Conservation (phyloP, 2,888 invertebrate genomes). For the Cinara cedri region DNA sequence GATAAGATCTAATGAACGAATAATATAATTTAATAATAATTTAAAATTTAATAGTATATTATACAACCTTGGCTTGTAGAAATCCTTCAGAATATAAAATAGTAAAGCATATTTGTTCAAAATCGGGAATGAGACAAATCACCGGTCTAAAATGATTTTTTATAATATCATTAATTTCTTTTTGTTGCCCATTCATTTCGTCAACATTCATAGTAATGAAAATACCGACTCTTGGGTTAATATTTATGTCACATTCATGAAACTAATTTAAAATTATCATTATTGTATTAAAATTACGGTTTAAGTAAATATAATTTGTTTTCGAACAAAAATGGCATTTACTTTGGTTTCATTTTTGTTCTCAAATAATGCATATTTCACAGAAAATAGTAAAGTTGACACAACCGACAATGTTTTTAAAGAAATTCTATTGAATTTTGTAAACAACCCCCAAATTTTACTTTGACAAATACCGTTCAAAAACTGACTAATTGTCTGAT, state of each 20-base stretch:
- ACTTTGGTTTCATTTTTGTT: slow-evolving; percentile 24
- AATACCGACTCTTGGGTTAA: slow-evolving; percentile 87
- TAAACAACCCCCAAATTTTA: slow-evolving; percentile 95
- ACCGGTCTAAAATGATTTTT: slow-evolving; percentile 91
- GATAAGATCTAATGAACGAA: slow-evolving; percentile 68
- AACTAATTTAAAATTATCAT: slow-evolving; percentile 68
- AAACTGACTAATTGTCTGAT: slow-evolving; percentile 78
- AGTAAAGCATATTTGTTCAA: slow-evolving; percentile 90
- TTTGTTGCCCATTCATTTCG: slow-evolving; percentile 80
- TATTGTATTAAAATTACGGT: not conserved
- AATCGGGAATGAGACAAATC: slow-evolving; percentile 88
- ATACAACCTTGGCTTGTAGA: slow-evolving; percentile 74
- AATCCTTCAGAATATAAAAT: slow-evolving; percentile 93
- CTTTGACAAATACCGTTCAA: slow-evolving; percentile 80
- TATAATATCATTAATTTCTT: slow-evolving; percentile 86
- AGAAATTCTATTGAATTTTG: slow-evolving; percentile 92
- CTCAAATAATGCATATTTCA: slow-evolving; percentile 7
- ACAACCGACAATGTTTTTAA: slow-evolving; percentile 91
- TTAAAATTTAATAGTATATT: not conserved
- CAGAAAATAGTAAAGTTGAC: slow-evolving; percentile 67
- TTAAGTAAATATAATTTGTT: not conserved
- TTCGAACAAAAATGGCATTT: not conserved
- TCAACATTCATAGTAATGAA: slow-evolving; percentile 97
- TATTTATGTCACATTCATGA: slow-evolving; percentile 79
- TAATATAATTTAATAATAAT: not conserved